These are phyloP conservation scores for Pelobates fuscus DNA, from an alignment of 2,113 vertebrate genomes.

Conservation along the genomic window DNA sequence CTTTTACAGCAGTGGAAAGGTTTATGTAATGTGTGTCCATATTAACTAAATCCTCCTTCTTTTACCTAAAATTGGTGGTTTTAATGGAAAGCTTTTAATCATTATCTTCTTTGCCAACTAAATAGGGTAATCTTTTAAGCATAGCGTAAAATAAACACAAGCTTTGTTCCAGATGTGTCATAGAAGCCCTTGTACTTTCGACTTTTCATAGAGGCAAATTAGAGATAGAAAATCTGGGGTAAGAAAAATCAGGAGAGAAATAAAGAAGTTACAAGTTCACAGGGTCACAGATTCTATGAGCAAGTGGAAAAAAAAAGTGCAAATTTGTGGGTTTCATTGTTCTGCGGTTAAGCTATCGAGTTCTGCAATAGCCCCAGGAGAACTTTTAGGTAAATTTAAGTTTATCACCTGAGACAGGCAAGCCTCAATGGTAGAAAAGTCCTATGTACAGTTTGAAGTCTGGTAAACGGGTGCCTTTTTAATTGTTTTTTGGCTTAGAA, in stretches of 20 bases:
- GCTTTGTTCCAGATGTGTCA: too few species aligned
- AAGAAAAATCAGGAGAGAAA: not conserved
- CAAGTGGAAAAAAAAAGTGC: conserved; percentile 45
- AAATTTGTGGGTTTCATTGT: conserved; percentile 32
- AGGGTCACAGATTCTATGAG: conserved; percentile 30
- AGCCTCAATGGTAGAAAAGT: conserved; percentile 18
- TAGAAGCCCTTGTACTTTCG: too few species aligned
- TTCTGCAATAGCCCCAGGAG: conserved; percentile 32
- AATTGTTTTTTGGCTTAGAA: conserved; percentile 46
- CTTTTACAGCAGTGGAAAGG: too few species aligned
- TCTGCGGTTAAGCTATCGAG: conserved; percentile 33
- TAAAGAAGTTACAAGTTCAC: conserved; percentile 10
- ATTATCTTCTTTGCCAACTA: too few species aligned
- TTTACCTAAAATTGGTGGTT: too few species aligned
- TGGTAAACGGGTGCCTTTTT: conserved; percentile 36
- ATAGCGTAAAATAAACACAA: too few species aligned
- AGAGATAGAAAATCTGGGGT: not conserved
- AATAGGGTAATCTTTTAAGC: too few species aligned
- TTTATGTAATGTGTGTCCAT: too few species aligned
- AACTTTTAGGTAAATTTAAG: conserved; percentile 30
- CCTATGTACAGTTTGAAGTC: conserved; percentile 25
- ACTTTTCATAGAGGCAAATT: too few species aligned
- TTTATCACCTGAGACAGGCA: conserved; percentile 44
- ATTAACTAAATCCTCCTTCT: too few species aligned
- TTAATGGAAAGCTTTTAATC: too few species aligned